Conservation (phyloP, 2,888 invertebrate genomes). For the Drosophila aldrichi region DNA sequence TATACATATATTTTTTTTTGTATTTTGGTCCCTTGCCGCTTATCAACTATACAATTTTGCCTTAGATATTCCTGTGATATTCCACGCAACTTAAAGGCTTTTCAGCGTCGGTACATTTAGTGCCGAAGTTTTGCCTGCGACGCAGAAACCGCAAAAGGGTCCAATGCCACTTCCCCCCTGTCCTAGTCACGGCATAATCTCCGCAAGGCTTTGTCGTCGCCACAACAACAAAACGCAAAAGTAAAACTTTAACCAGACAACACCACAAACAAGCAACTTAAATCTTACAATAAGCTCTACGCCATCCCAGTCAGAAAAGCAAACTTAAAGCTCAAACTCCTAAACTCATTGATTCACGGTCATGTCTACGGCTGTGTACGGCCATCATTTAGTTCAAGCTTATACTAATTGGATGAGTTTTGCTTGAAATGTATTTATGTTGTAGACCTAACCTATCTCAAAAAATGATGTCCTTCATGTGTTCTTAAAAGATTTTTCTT, state of each 20-base stretch:
- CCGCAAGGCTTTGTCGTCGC: constrained; percentile 51
- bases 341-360: constrained; percentile 1
- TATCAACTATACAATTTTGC: constrained; percentile 51
- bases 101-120: constrained; percentile 40
- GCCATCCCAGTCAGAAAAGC: constrained; percentile 28
- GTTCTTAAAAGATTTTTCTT: too few species aligned
- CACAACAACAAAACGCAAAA: constrained; percentile 44
- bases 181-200: constrained; percentile 55
- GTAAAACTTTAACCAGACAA: constrained; percentile 40
- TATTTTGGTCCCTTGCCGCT: constrained; percentile 32
- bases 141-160: constrained; percentile 60
- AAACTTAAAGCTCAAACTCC: constrained; percentile 21
- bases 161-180: constrained; percentile 16
- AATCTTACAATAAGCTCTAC: constrained; percentile 63
- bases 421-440: neutral
- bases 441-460: neutral
- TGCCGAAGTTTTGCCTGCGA: constrained; percentile 53
- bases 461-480: too few species aligned
- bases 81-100: constrained; percentile 69
- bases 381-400: neutral
- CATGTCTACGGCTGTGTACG: neutral
- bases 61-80: constrained; percentile 57
- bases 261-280: constrained; percentile 49
- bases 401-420: neutral
- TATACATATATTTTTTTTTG: too few species aligned